Base-by-base conservation (phyloP, 1,140 invertebrate genomes). In the Brachionus rubens region DNA sequence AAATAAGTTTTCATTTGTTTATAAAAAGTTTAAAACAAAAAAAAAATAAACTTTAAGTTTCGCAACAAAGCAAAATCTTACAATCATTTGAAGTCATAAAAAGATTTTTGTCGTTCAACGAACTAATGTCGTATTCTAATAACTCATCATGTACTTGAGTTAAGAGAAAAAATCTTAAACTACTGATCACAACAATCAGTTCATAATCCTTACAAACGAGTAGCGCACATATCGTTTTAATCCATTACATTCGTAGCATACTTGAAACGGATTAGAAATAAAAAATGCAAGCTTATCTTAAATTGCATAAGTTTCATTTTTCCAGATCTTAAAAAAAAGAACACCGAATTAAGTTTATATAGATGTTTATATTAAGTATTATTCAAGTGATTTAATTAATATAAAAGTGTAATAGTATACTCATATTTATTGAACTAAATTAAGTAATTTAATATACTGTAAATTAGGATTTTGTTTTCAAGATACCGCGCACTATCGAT, bases 261-360 rank as follows among this genome's bases (percentile, higher is more conserved):
- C 59, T 65, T 65, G 19, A 21, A 36, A 24, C 16, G 59, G 36
- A 65, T 65, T 43, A 43, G 12, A 43, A n/a, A n/a, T n/a, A n/a
- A n/a, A n/a, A n/a, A n/a, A n/a, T n/a, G n/a, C n/a, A 30, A 12
- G 40, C 59, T 65, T 65, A 65, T 65, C 59, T 65, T 65, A 65
- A 65, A 65, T 65, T 65, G 59, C 59, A 65, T 65, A 65, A 65
- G 59, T n/a, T 65, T 65, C 36, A 21, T 21, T 43, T 65, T 43
- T 40, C 28, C n/a, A n/a, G n/a, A n/a, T n/a, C n/a, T n/a, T n/a
- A n/a, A n/a, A n/a, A n/a, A n/a, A n/a, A n/a, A n/a, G n/a, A n/a
- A n/a, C n/a, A n/a, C n/a, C n/a, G n/a, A n/a, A n/a, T n/a, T n/a
- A n/a, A n/a, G n/a, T n/a, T n/a, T n/a, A n/a, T n/a, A n/a, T n/a